Evolutionary conservation across 2,888 invertebrate species (phyloP), one percentile per base, ranked within the genome.

Genomic region (Orgyia antiqua): DNA sequence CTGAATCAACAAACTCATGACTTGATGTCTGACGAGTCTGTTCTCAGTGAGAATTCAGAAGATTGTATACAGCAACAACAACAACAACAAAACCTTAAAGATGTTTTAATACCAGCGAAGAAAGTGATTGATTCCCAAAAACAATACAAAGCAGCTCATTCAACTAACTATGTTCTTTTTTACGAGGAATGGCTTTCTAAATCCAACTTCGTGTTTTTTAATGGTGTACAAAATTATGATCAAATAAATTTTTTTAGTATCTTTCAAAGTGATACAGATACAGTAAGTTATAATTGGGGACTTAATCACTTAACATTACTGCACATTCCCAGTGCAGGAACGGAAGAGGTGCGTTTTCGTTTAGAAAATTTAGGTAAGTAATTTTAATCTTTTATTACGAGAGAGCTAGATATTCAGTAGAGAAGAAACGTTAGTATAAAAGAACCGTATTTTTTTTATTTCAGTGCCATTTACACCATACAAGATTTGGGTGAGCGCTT

Each of bases 401-500:
- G n/a, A n/a, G n/a, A n/a, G n/a, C n/a, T n/a, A n/a, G n/a, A n/a
- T n/a, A n/a, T n/a, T n/a, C n/a, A n/a, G n/a, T n/a, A n/a, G n/a
- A n/a, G n/a, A n/a, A n/a, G n/a, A n/a, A n/a, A n/a, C n/a, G n/a
- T n/a, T n/a, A n/a, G n/a, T n/a, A n/a, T n/a, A n/a, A n/a, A n/a
- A n/a, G n/a, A n/a, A n/a, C n/a, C n/a, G n/a, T n/a, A n/a, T n/a
- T n/a, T n/a, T n/a, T n/a, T n/a, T n/a, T n/a, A n/a, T 90, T 58
- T n/a, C 88, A 97, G 97, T 90, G 66, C 93, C 96, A 17, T 92
- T 91, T 68, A 94, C 94, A 2, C 92, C 94, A 31, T 96, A 96
- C 82, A 93, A 93, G 72, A 91, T 97, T 51, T 94, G 92, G 91
- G 93, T 96, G 27, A 93, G 94, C 53, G 95, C 96, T 11, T 94